Conservation (phyloP, 2,888 invertebrate genomes). For the Drosophila aldrichi region DNA sequence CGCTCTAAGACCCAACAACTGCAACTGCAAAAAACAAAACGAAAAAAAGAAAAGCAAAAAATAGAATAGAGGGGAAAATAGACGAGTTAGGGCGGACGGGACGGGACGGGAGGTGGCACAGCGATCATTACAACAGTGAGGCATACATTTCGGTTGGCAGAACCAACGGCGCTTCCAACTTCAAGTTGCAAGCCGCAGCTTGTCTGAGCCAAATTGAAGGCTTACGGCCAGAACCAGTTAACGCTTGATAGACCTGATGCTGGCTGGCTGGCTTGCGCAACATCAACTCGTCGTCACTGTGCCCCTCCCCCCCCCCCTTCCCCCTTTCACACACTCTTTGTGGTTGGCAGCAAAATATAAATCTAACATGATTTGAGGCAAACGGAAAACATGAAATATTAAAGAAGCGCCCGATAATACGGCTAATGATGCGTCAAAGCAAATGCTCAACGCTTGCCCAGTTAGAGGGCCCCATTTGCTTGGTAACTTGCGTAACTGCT, state of each 20-base stretch:
- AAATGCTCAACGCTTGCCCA: constrained; percentile 40
- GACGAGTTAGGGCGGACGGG: background rate
- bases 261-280: constrained; percentile 71
- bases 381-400: constrained; percentile 76
- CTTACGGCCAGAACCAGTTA: constrained; percentile 76
- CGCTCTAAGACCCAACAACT: constrained; percentile 61
- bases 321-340: too few species aligned
- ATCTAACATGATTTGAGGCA: constrained; percentile 79
- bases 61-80: constrained; percentile 8
- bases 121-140: constrained; percentile 73
- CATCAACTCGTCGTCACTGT: background rate
- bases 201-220: constrained; percentile 55
- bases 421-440: constrained; percentile 57
- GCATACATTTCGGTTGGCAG: constrained; percentile 78
- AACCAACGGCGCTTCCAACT: constrained; percentile 76
- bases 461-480: constrained; percentile 42
- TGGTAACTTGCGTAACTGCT: constrained; percentile 38
- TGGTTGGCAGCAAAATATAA: constrained; percentile 63
- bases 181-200: constrained; percentile 47
- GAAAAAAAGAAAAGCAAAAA: constrained; percentile 13
- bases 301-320: background rate
- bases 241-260: constrained; percentile 55
- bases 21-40: constrained; percentile 47
- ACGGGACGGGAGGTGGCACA: background rate
- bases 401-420: constrained; percentile 49